These are phyloP conservation scores for Scomber colias DNA, from an alignment of 2,113 vertebrate genomes.

Conservation along the genomic window DNA sequence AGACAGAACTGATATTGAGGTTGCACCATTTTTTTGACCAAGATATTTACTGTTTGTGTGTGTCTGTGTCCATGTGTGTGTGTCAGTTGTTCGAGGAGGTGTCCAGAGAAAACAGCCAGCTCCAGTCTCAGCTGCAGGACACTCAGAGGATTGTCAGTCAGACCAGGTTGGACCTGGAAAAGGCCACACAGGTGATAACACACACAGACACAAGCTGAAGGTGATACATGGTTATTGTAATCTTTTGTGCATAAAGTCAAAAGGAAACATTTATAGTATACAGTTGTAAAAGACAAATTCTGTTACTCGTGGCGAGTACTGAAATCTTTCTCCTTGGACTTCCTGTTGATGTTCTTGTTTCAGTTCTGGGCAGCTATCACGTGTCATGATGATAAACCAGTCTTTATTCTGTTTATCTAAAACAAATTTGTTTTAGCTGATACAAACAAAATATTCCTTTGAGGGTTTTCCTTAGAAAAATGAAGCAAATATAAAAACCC, in stretches of 20 bases:
- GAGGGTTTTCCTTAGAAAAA: too few relatives aligned
- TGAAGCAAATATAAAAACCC: too few relatives aligned
- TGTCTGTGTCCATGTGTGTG: background rate
- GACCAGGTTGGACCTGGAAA: slow-evolving; percentile 86
- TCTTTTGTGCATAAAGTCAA: background rate
- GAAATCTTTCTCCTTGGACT: background rate
- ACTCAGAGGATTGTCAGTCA: slow-evolving; percentile 85
- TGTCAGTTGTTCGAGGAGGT: slow-evolving; percentile 86
- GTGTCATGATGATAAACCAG: background rate
- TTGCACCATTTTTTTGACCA: background rate
- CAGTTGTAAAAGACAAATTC: background rate
- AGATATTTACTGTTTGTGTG: slow-evolving; percentile 22
- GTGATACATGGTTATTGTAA: background rate
- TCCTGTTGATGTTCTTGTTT: background rate
- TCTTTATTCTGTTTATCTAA: background rate
- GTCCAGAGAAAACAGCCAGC: slow-evolving; percentile 85
- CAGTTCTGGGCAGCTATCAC: background rate
- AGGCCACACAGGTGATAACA: slow-evolving; percentile 84
- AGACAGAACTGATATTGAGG: background rate
- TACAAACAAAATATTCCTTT: background rate
- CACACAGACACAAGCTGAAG: background rate
- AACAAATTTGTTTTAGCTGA: background rate
- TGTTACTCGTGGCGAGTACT: background rate
- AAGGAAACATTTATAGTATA: background rate
- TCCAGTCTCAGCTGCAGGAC: slow-evolving; percentile 87